Evolutionary conservation across 2,113 vertebrate genomes (phyloP), one percentile per base, ranked within the genome.

Genomic region (Irena cyanogastra): DNA sequence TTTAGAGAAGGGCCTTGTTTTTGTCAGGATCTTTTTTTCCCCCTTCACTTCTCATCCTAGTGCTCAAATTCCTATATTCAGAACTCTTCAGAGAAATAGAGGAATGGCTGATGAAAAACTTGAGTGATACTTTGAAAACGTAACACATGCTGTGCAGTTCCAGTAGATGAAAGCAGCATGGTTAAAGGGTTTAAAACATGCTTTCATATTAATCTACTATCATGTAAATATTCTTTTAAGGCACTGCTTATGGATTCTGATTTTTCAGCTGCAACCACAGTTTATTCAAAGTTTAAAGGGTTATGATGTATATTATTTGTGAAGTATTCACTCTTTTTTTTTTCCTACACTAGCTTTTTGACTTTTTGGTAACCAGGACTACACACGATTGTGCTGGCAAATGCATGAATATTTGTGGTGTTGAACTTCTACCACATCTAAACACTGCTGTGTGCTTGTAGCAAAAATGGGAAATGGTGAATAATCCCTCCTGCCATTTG

Each of bases 141-240:
- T 30, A 83, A 24, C 61, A 56, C 53, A 45, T 71, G 49, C 89
- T 92, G 57, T 91, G 95, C 41, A 19, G 65, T 84, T 91, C 59
- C 81, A 82, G 52, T 23, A 82, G 76, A 93, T 89, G 76, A 94
- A 95, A 92, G 72, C 47, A 56, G 19, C 49, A 33, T 68, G 47
- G 56, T 78, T 90, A 72, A 87, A 89, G 57, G 61, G 44, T 94
- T 94, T 94, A 89, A 87, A 87, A 49, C 52, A 59, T 74, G 9
- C 49, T 95, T 95, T 94, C 49, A 41, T 94, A 84, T 71, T 91
- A 78, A 53, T 94, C 93, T 94, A 33, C 77, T 87, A 14, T 64
- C 13, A 71, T 80, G 89, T 87, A 87, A 94, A 87, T 94, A 87
- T 44, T 95, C 45, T 86, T 92, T 86, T 75, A 64, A 68, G 80